Evolutionary conservation across 2,888 invertebrate species (phyloP), one percentile per base, ranked within the genome.

Genomic region (Pseudococcus viburni): DNA sequence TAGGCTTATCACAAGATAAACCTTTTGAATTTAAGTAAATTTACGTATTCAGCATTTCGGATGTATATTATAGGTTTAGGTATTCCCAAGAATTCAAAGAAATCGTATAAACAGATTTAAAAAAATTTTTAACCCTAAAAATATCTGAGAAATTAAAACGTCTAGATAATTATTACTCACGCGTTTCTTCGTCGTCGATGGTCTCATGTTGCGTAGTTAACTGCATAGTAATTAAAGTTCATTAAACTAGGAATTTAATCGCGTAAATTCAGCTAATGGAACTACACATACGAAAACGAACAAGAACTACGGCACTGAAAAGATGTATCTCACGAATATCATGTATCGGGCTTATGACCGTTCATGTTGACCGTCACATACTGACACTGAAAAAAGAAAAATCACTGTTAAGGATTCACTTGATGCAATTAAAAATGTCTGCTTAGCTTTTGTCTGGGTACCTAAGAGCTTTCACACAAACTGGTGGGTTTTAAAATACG

Each of bases 391-490:
- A 85, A 85, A 84, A n/a, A 26, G 19, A 42, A 26, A 46, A 15
- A 39, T 42, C 59, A 59, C 19, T 85, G 26, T 51, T 85, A 85
- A 59, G 85, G 85, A 85, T 85, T 85, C 85, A 85, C 51, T 85
- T 85, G 64, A 85, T 85, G 85, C 64, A 39, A 85, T 85, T 85
- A 59, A 85, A 55, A 55, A 51, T 55, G 84, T 84, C 84, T 84
- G 33, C 80, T 83, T 46, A 9, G 19, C 42, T 9, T 83, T 83
- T 46, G 80, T 83, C 80, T 83, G 80, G 5, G 46, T 46, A 19
- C 8, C 33, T 15, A 7, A 15, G 42, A 42, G 80, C 33, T 80
- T 80, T 83, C 33, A 12, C 3, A 73, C 64, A 33, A 73, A 33
- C 17, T 33, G 15, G 6, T 33, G 12, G 0, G 73, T 33, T 19